Evolutionary conservation across 2,888 invertebrate genomes (phyloP).

Genomic region (Apotomis betuletana): DNA sequence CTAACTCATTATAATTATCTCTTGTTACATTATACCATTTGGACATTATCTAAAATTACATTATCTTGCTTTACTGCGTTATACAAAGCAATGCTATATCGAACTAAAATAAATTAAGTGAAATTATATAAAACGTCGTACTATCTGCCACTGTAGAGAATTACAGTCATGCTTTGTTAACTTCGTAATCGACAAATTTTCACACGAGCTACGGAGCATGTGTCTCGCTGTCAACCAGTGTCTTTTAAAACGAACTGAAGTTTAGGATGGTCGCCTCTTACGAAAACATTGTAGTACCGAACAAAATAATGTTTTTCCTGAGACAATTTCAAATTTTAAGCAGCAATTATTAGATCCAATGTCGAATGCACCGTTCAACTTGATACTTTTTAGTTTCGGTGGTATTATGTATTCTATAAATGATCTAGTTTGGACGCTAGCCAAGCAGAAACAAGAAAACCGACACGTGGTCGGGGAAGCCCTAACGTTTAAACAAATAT

Average conservation of each 20-base stretch:
- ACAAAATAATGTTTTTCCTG: background rate
- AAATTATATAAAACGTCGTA: no score
- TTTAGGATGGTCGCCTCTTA: background rate
- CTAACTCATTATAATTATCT: no score
- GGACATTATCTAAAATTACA: no score
- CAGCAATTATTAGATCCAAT: background rate
- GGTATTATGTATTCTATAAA: conserved; percentile 46
- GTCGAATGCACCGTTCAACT: background rate
- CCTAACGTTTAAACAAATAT: conserved; percentile 44
- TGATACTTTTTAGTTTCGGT: background rate
- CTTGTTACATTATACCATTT: no score
- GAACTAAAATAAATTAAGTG: no score
- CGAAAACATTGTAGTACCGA: background rate
- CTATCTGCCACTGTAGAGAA: background rate
- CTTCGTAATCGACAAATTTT: background rate
- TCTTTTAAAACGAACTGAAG: no score
- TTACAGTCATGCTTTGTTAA: background rate
- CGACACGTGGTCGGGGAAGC: conserved; percentile 54
- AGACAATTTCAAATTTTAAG: background rate
- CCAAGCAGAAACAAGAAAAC: conserved; percentile 52
- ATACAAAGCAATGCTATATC: no score
- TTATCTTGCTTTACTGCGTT: no score
- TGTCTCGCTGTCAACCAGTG: background rate
- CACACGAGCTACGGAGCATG: background rate
- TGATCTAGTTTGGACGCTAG: conserved; percentile 51